Base-by-base conservation (phyloP, 2,888 invertebrate species). In the Coecobrya sp. region DNA sequence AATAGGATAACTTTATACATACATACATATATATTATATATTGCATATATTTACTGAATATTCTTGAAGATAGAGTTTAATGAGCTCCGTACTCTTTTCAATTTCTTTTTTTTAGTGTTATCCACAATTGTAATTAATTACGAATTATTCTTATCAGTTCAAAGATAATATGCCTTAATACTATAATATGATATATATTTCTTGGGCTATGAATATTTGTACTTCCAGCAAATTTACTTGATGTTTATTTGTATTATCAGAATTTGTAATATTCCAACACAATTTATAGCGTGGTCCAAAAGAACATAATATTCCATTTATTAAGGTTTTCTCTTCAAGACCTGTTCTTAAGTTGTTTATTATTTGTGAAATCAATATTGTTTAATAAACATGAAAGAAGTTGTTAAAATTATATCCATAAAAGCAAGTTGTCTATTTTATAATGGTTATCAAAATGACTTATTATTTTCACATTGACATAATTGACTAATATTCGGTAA, bases 361-460 rank as follows among this genome's bases (percentile, higher is more conserved):
- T 82, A 82, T 82, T 79, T 79, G 79, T 90, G 85, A 85, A 85
- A 49, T 65, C n/a, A 59, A 59, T 81, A 16, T 68, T 90, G 90
- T 86, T 86, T 68, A 91, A 91, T 91, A 91, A 91, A 91, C 84
- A 86, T 79, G 84, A 76, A 81, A 59, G 70, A 91, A 86, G 79
- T 62, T 49, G 86, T 79, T 91, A 81, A 79, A 86, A 73, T 36
- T 55, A 84, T 81, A 84, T 81, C 30, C 49, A 16, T 76, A 76
- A 76, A 76, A 76, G 0, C 19, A 45, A 22, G 11, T 16, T 86
- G 49, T 52, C 30, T 52, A 36, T 22, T n/a, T 55, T 19, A 27
- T 65, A 16, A 1, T 59, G 59, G 52, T 52, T 86, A 55, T 73
- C 36, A 19, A 55, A 70, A 55, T 52, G 86, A 87, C 55, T 79